Evolutionary conservation across 2,888 invertebrate genomes (phyloP), one percentile per base, ranked within the genome.

Genomic region (Orthosia cruda): DNA sequence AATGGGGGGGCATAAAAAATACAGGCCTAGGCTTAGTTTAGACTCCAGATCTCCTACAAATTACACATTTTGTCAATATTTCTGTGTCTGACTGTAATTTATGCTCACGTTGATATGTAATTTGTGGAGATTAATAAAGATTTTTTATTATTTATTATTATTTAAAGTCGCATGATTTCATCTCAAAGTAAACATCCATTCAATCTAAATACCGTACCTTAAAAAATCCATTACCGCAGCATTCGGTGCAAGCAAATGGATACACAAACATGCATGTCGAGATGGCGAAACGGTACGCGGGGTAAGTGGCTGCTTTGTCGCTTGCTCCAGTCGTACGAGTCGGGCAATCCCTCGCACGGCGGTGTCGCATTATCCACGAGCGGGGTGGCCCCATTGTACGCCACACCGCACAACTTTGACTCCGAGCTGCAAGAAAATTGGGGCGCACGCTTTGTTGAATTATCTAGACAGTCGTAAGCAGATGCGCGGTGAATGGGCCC

Each of bases 291-390:
- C 90, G 92, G 88, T 87, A 89, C 88, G 88, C 87, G 86, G 77
- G 83, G 89, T 93, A 93, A 95, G 94, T 94, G 94, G 93, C 91
- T 91, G 91, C 91, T 93, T 93, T 92, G 92, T 92, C 90, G 90
- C 86, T 81, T 80, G 82, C 84, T 49, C 49, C 15, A 74, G 49
- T 20, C n/a, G 83, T 82, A 81, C 84, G 83, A 84, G 88, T 83
- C 88, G 88, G 90, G 88, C 91, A 91, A 93, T 93, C 90, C 91
- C 88, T 91, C 89, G 91, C 89, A 91, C 86, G 89, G 87, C n/a
- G 85, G 79, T 68, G 82, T 88, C 87, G 90, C 85, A 89, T 91
- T 91, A 91, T 91, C 83, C 81, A 84, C 85, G 76, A 77, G 71
- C 74, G 72, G 71, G 75, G 54, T 72, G 79, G 68, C 73, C 73